phyloP scores from a whole-genome alignment of 2,113 vertebrate species.

The Nicator chloris region DNA sequence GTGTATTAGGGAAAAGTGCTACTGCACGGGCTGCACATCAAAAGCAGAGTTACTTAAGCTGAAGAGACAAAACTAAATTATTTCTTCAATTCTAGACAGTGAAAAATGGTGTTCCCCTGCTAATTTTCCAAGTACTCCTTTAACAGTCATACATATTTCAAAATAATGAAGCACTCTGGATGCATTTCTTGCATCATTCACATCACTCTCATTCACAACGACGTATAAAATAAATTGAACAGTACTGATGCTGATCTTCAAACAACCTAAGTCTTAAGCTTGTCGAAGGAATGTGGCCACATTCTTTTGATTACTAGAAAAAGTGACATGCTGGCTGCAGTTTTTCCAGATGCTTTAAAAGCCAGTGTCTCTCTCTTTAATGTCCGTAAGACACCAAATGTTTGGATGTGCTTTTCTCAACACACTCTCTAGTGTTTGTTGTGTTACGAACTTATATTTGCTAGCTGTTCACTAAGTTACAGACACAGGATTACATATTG shows the following conservation, averaged over 20 bases:
- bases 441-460: neutral
- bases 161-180: neutral
- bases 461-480: neutral
- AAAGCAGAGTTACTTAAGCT: neutral
- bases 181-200: neutral
- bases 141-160: neutral
- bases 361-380: neutral
- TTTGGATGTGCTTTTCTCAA: neutral
- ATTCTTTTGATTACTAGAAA: neutral
- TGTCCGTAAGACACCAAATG: neutral
- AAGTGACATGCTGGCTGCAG: neutral
- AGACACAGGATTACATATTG: neutral
- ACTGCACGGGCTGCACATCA: neutral
- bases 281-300: neutral
- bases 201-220: neutral
- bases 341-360: neutral
- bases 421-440: neutral
- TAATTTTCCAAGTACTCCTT: neutral
- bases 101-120: neutral
- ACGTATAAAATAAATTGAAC: neutral
- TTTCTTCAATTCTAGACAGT: neutral
- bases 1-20: neutral
- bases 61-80: neutral
- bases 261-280: neutral
- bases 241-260: neutral